Conservation (phyloP, 1,140 invertebrate genomes). For the Pemphigus obesinymphae region DNA sequence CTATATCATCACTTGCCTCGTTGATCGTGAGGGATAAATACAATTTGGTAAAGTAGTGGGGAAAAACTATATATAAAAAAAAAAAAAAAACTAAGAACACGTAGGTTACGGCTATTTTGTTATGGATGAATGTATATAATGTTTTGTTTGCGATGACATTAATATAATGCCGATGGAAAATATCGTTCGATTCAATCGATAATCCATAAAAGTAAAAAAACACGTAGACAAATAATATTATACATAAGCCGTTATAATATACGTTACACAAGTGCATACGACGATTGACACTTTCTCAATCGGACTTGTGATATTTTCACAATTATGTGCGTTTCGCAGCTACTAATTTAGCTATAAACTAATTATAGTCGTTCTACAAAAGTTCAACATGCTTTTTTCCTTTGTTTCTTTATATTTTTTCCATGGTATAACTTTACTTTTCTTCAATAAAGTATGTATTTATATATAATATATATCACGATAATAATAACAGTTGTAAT, state of each 20-base stretch:
- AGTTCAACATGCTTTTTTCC: neutral
- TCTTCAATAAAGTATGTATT: no score
- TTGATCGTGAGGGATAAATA: neutral
- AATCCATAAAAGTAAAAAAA: constrained; percentile 6
- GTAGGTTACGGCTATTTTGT: constrained; percentile 26
- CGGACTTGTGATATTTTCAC: no score
- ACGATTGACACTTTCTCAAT: no score
- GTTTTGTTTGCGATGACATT: constrained; percentile 10
- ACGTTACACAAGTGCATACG: no score
- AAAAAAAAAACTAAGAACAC: neutral
- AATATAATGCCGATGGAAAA: neutral
- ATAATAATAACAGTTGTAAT: neutral
- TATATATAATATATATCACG: neutral
- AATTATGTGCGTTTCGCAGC: neutral
- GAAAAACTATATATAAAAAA: no score
- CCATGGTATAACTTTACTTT: neutral
- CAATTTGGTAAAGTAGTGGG: no score
- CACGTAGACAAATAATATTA: no score
- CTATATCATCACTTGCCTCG: neutral
- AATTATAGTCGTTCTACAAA: neutral
- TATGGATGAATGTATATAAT: neutral
- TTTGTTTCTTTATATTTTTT: neutral
- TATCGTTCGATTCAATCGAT: constrained; percentile 7
- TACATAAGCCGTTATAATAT: neutral
- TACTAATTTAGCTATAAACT: neutral